Evolutionary conservation across 2,888 invertebrate species (phyloP), one percentile per base, ranked within the genome.

Genomic region (Chrysolina americana): DNA sequence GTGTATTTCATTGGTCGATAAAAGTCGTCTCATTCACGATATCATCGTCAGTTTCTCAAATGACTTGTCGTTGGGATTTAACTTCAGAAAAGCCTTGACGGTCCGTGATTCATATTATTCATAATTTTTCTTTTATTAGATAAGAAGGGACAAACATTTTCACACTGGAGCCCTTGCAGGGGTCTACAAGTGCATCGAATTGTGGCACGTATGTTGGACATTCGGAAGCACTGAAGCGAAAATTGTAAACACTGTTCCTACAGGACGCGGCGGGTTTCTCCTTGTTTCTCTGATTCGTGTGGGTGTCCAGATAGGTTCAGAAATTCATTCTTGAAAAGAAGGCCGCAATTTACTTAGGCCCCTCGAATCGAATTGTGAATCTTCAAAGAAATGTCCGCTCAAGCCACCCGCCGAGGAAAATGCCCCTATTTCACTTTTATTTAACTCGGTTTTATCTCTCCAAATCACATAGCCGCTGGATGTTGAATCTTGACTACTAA

Each of bases 261-360:
- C 68, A 72, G 65, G 68, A 70, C 21, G 17, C 73, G 59, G 53
- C 66, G 9, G 9, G 15, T 36, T n/a, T 36, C 36, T 66, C 65
- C 72, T 62, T 63, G 48, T 68, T 50, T 48, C 68, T 19, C 63
- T 59, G 72, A 68, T 68, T 72, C 66, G 68, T 41, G 68, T 63
- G 48, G 28, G 59, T 41, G 47, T 75, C 48, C 44, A 65, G 69
- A 41, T 41, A 68, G 48, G 73, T 59, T 56, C 48, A 70, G 21
- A 66, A 70, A 74, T 70, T 41, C 64, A 56, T 69, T 65, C 65
- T 47, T 11, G 75, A 73, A 79, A 76, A 85, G 84, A 83, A 86
- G 85, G 84, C 87, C 87, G 87, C 87, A 88, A 88, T 88, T 88
- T 87, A 88, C 87, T 88, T 87, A 88, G 87, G 83, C 83, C 86